Base-by-base conservation (phyloP, 2,113 vertebrate genomes). In the Hystrix brachyura region DNA sequence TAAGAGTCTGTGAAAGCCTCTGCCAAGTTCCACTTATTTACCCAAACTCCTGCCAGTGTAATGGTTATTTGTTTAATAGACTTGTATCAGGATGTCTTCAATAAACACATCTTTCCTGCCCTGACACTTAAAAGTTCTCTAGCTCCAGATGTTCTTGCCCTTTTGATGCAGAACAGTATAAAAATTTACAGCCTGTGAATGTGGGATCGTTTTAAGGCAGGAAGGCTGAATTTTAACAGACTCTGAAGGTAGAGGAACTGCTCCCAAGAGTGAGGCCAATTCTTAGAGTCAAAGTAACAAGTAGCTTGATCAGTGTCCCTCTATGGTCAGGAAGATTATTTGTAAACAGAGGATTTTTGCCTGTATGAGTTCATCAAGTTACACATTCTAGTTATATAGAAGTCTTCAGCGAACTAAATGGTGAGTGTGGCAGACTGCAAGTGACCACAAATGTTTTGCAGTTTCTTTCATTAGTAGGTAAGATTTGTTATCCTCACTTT, bases 311-410 rank as follows among this genome's bases (percentile, higher is more conserved):
- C 38, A 81, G 48, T 27, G 43, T 17, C 29, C 51, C 72, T 38
- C n/a, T 53, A 19, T 43, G 29, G 69, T 51, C 34, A 91, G 23
- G 53, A 93, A 48, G 34, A 92, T 80, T 65, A 80, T 48, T 87
- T 87, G 53, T 32, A 93, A 53, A 0, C 15, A 82, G 29, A 53
- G 1, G n/a, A 57, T 48, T 76, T 43, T 81, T 71, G 32, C 8
- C 34, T 93, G 71, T 17, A 29, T n/a, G 48, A 17, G 5, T 89
- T 95, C 48, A 87, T 57, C 34, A 94, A 95, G 25, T 96, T 43
- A 71, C 3, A 87, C 7, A 27, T 90, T 91, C 51, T 38, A 83
- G 25, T 53, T 46, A 92, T 65, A 74, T 0, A 72, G 55, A 94
- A 84, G 81, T 23, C 60, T 92, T 91, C 55, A 78, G 55, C 87